These are phyloP conservation scores for Coracopsis vasa DNA, from an alignment of 2,113 vertebrate genomes.

Conservation along the genomic window DNA sequence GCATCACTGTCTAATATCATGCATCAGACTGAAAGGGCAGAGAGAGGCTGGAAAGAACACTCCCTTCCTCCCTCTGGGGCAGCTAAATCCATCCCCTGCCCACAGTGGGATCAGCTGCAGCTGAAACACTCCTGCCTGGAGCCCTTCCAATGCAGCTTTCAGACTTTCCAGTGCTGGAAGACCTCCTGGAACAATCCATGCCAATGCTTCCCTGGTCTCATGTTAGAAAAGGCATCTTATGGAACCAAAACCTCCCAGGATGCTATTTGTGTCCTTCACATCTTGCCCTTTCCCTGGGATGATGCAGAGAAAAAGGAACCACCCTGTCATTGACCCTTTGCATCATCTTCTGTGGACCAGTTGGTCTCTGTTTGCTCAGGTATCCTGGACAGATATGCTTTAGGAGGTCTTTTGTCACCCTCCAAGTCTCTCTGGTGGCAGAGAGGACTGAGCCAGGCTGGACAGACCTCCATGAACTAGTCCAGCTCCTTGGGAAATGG, in stretches of 20 bases:
- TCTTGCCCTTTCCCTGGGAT: not conserved
- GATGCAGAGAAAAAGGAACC: not conserved
- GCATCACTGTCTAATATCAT: not conserved
- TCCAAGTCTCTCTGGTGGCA: not conserved
- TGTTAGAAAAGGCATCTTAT: not conserved
- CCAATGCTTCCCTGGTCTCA: not conserved
- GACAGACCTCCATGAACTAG: not conserved
- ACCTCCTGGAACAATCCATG: not conserved
- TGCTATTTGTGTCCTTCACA: not conserved
- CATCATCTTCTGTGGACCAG: not conserved
- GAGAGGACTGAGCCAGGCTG: not conserved
- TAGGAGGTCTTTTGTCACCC: not conserved
- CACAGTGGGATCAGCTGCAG: conserved; percentile 15
- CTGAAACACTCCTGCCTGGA: conserved; percentile 8
- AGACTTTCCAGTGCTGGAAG: conserved; percentile 42
- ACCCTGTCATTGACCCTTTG: not conserved
- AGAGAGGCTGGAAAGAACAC: conserved; percentile 10
- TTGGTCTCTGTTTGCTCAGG: not conserved
- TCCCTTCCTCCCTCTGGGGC: conserved; percentile 7
- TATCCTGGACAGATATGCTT: not conserved
- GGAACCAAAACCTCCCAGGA: not conserved
- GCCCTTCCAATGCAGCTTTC: not conserved
- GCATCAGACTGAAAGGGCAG: not conserved
- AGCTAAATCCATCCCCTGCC: conserved; percentile 35
- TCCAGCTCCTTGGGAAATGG: not conserved